Evolutionary conservation across 2,113 vertebrate species (phyloP).

Genomic region (Genyomyrus donnyi): DNA sequence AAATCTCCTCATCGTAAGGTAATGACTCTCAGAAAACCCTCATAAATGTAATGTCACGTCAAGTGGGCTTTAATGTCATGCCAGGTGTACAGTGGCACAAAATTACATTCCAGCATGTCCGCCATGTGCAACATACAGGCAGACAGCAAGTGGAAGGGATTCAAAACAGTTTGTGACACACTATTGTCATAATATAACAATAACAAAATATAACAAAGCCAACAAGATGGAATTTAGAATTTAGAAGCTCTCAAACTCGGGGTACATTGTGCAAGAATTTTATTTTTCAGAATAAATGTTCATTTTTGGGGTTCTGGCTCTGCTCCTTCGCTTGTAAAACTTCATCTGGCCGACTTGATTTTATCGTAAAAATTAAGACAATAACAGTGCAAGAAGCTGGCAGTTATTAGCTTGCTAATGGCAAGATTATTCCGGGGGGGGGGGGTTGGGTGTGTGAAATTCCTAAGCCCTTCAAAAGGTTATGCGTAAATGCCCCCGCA

Average conservation of each 20-base stretch:
- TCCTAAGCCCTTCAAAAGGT: neutral
- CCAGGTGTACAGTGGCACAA: too few species aligned
- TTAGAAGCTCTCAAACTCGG: neutral
- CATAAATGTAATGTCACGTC: neutral
- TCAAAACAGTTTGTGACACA: neutral
- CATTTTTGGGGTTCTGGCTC: neutral
- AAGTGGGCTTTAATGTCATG: neutral
- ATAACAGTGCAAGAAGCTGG: neutral
- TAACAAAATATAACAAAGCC: neutral
- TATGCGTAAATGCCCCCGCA: conserved; percentile 9
- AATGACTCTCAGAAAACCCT: neutral
- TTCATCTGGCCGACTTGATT: neutral
- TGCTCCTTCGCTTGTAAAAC: neutral
- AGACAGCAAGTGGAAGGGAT: neutral
- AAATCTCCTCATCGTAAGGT: neutral
- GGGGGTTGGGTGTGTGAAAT: neutral
- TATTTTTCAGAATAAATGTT: neutral
- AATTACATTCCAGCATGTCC: too few species aligned
- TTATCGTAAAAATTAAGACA: neutral
- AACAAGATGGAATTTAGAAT: neutral
- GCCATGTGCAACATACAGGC: too few species aligned
- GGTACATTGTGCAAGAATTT: neutral
- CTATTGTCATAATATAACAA: neutral
- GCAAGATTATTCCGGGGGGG: neutral
- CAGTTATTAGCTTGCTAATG: neutral